phyloP scores from a whole-genome alignment of 2,113 vertebrate genomes.

The Hemiscyllium ocellatum region DNA sequence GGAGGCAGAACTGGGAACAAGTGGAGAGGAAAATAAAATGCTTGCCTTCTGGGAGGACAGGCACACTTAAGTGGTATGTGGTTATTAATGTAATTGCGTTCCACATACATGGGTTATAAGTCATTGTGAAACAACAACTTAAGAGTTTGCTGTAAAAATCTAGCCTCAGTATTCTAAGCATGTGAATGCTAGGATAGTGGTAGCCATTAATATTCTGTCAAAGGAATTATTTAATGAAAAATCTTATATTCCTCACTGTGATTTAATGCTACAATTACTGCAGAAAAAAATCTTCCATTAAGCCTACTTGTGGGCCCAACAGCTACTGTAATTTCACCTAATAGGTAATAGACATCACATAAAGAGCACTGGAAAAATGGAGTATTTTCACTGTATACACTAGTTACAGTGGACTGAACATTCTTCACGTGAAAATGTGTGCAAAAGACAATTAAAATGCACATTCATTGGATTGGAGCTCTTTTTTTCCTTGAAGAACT shows the following conservation, averaged over 20 bases:
- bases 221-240: constrained; percentile 8
- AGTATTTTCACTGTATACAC: neutral
- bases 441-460: neutral
- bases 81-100: constrained; percentile 33
- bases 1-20: neutral
- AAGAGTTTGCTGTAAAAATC: neutral
- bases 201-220: neutral
- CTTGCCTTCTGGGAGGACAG: neutral
- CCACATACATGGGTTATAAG: neutral
- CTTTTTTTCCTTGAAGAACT: neutral
- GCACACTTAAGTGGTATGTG: neutral
- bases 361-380: neutral
- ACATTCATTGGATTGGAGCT: neutral
- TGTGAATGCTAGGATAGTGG: neutral
- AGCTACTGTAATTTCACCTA: neutral
- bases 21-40: neutral
- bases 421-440: neutral
- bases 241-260: neutral
- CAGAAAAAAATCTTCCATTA: neutral
- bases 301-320: neutral
- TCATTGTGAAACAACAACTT: constrained; percentile 9
- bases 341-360: neutral
- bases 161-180: neutral
- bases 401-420: neutral
- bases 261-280: neutral